phyloP scores from a whole-genome alignment of 1,140 invertebrate genomes.

The Zophobas morio region DNA sequence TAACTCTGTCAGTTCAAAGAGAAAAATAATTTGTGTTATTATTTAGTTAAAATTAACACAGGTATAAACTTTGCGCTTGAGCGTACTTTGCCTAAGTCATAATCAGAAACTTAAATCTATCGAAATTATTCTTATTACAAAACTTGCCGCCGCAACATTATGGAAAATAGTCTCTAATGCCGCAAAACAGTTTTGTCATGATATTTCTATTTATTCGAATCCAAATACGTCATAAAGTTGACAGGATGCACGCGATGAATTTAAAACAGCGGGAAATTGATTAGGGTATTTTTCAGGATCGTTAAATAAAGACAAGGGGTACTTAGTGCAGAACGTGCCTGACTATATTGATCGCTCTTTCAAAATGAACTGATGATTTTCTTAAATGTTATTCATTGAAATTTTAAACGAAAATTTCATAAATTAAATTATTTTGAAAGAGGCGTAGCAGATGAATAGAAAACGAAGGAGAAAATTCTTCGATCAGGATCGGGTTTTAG shows the following conservation, averaged over 20 bases:
- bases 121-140: constrained; percentile 15
- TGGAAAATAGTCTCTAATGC: constrained; percentile 36
- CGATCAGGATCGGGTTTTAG: not conserved
- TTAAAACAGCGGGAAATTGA: constrained; percentile 40
- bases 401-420: not conserved
- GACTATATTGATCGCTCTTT: constrained; percentile 13
- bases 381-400: constrained; percentile 24
- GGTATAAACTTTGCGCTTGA: constrained; percentile 6
- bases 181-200: constrained; percentile 27
- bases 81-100: not conserved
- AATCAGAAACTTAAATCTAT: constrained; percentile 13
- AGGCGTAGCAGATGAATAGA: not conserved
- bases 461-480: not conserved
- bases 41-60: not conserved
- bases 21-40: not conserved
- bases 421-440: constrained; percentile 13
- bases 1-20: not conserved
- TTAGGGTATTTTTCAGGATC: constrained; percentile 39
- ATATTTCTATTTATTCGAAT: constrained; percentile 39
- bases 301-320: constrained; percentile 33
- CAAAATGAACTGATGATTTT: constrained; percentile 7
- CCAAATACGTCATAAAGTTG: constrained; percentile 35
- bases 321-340: constrained; percentile 27
- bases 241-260: constrained; percentile 40
- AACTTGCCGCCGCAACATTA: constrained; percentile 23